phyloP scores from a whole-genome alignment of 2,113 vertebrate genomes.

The Perognathus longimembris region DNA sequence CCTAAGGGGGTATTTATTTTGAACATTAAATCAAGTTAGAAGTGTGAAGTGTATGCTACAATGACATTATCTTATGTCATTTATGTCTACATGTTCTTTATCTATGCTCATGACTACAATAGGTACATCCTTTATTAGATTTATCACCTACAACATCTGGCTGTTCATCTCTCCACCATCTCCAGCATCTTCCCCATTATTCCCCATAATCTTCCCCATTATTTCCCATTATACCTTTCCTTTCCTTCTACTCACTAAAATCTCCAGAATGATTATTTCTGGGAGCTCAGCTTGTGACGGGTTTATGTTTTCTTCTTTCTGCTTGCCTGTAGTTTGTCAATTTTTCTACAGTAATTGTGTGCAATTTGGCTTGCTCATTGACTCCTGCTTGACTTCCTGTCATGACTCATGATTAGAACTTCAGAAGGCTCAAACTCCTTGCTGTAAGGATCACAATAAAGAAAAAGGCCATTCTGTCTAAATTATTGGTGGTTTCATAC shows the following conservation, averaged over 20 bases:
- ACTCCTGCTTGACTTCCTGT: constrained; percentile 18
- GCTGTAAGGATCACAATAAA: constrained; percentile 28
- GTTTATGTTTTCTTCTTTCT: constrained; percentile 38
- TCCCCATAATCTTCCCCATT: background rate
- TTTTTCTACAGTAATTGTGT: background rate
- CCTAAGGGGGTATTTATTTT: constrained; percentile 48
- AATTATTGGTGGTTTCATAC: constrained; percentile 60
- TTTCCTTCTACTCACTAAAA: background rate
- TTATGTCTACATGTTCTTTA: background rate
- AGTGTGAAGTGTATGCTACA: background rate
- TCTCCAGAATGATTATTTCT: background rate
- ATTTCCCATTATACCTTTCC: background rate
- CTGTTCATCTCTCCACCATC: too few relatives aligned
- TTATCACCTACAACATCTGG: background rate
- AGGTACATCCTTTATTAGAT: background rate
- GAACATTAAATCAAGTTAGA: constrained; percentile 3
- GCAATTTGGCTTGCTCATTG: constrained; percentile 23
- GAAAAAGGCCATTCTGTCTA: constrained; percentile 23
- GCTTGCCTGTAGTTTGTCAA: constrained; percentile 9
- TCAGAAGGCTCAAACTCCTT: constrained; percentile 35
- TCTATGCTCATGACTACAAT: background rate
- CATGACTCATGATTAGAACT: constrained; percentile 55
- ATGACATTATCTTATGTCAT: background rate
- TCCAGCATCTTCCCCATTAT: background rate
- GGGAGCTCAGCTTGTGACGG: background rate